A percentile compares a stretch with the other conserved stretches of the same genome.
These are phyloP conservation scores for Panorpa germanica DNA, from an alignment of 2,888 invertebrate species.

Conservation along the genomic window DNA sequence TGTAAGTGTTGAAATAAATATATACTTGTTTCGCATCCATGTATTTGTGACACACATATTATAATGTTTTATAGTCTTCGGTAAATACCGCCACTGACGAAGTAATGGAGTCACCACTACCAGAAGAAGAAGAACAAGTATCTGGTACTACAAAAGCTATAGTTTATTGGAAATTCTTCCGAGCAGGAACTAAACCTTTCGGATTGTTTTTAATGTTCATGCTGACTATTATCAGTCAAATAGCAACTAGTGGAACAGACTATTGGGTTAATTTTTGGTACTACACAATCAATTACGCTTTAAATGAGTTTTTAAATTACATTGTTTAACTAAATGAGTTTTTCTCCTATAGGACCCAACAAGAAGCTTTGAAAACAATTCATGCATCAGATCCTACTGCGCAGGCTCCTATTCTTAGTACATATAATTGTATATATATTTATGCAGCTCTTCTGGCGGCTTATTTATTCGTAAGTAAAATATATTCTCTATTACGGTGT, in stretches of 20 bases:
- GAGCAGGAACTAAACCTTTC: slow-evolving; percentile 26
- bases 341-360: too few relatives aligned
- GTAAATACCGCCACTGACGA: too few relatives aligned
- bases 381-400: too few relatives aligned
- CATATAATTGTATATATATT: slow-evolving; percentile 22
- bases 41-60: too few relatives aligned
- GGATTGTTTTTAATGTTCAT: slow-evolving; percentile 27
- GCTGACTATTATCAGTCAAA: slow-evolving; percentile 32
- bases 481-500: too few relatives aligned
- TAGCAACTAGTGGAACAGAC: slow-evolving; percentile 36
- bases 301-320: too few relatives aligned
- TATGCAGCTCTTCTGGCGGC: slow-evolving; percentile 18
- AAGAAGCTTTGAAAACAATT: too few relatives aligned
- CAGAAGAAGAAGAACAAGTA: slow-evolving; percentile 29
- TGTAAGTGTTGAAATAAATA: too few relatives aligned
- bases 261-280: slow-evolving; percentile 49
- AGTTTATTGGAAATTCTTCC: slow-evolving; percentile 28
- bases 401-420: slow-evolving; percentile 19
- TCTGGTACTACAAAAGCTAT: slow-evolving; percentile 35
- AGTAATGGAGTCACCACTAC: slow-evolving; percentile 21
- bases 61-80: too few relatives aligned
- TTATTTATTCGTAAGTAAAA: background rate
- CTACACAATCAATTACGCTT: too few relatives aligned
- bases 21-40: too few relatives aligned
- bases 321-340: too few relatives aligned